A percentile compares a stretch with the other conserved stretches of the same genome.
These are phyloP conservation scores for Allacma fusca DNA, from an alignment of 2,888 invertebrate species.

Conservation along the genomic window DNA sequence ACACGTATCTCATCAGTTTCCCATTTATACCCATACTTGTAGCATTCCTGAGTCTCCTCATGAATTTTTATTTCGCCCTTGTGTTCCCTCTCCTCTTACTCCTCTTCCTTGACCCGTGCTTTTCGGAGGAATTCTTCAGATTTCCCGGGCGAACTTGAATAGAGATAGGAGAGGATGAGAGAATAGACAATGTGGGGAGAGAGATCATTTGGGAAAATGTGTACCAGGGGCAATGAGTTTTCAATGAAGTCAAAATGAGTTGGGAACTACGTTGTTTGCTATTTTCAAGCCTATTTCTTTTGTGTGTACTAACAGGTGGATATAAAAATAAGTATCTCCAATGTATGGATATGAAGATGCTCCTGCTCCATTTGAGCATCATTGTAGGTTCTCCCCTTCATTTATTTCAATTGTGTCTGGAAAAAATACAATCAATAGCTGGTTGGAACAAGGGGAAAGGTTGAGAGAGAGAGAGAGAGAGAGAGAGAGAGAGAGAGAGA, in stretches of 20 bases:
- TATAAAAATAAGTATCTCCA: neutral
- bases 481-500: too few species aligned
- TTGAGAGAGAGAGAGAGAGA: neutral
- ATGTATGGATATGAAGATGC: neutral
- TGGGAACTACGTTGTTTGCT: too few species aligned
- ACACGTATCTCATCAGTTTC: neutral
- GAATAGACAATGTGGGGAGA: too few species aligned
- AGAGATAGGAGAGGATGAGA: too few species aligned
- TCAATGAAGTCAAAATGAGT: too few species aligned
- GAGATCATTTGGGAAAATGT: too few species aligned
- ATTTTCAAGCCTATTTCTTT: too few species aligned
- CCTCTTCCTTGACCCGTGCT: neutral
- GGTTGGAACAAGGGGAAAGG: neutral
- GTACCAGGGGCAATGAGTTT: too few species aligned
- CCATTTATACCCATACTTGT: neutral
- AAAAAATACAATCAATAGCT: neutral
- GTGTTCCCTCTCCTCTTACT: neutral
- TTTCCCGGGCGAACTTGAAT: too few species aligned
- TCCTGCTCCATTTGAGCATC: slow-evolving; percentile 9
- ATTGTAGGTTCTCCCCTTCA: neutral
- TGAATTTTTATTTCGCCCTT: neutral
- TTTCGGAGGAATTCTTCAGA: neutral
- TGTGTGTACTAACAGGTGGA: too few species aligned
- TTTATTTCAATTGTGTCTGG: neutral
- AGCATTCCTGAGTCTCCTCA: neutral